Percentiles rank a stretch among this genome's conserved stretches.
Conservation (phyloP, 2,113 vertebrate species). For the Strix uralensis region DNA sequence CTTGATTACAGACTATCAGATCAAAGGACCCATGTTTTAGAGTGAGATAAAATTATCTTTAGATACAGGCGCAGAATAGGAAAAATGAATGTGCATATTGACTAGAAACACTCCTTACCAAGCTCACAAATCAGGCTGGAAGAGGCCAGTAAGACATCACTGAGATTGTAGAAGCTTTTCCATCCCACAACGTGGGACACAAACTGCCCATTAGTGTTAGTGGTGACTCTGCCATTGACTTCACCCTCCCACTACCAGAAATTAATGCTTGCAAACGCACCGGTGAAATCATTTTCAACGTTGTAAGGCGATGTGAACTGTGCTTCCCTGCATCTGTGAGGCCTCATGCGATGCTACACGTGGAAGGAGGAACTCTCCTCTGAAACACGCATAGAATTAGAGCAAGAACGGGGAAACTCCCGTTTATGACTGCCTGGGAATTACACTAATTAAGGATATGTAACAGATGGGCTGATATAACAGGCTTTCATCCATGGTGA, state of each 20-base stretch:
- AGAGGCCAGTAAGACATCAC: background rate
- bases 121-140: background rate
- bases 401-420: background rate
- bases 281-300: background rate
- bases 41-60: background rate
- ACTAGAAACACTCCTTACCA: too few species aligned
- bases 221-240: accelerated
- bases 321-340: background rate
- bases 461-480: background rate
- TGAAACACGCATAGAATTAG: background rate
- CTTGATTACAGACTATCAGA: background rate
- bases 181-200: background rate
- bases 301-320: accelerated
- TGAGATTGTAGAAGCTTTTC: background rate
- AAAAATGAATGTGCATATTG: accelerated
- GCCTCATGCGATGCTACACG: accelerated
- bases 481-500: background rate
- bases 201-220: background rate
- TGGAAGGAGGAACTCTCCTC: background rate
- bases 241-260: background rate
- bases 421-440: background rate
- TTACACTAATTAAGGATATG: background rate
- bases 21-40: background rate
- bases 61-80: background rate
- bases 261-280: background rate